Conservation (phyloP, 2,113 vertebrate species). For the Myanophis thanlyinensis region DNA sequence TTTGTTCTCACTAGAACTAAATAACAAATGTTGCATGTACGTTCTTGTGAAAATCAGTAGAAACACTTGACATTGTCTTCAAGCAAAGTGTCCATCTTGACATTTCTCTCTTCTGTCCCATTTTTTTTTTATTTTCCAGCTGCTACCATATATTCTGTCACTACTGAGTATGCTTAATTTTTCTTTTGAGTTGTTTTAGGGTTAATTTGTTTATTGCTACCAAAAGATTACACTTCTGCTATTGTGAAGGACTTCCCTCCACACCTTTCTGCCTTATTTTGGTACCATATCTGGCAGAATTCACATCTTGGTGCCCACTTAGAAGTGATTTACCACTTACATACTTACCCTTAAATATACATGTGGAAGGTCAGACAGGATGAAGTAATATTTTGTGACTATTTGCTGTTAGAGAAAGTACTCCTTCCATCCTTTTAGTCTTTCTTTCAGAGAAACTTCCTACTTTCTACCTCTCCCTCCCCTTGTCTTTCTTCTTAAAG, state of each 20-base stretch:
- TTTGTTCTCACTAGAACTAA: background rate
- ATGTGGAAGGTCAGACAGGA: background rate
- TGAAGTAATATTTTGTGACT: background rate
- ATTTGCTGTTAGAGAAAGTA: background rate
- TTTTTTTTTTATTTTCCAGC: background rate
- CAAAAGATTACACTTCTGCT: background rate
- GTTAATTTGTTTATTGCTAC: background rate
- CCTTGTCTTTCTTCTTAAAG: background rate
- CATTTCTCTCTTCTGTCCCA: background rate
- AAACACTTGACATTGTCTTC: background rate
- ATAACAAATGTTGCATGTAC: background rate
- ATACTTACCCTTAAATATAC: too few species aligned
- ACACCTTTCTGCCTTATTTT: background rate
- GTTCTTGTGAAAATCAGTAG: background rate
- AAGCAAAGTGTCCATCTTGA: background rate
- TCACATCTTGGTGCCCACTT: background rate
- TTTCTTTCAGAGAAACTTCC: background rate
- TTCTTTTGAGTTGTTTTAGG: background rate
- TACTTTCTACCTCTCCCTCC: background rate
- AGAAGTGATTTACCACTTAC: background rate
- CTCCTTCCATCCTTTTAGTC: background rate
- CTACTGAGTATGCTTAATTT: background rate
- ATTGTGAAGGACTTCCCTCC: too few species aligned
- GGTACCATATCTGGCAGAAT: background rate
- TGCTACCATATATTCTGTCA: background rate